Evolutionary conservation across 1,140 invertebrate genomes (phyloP), one percentile per base, ranked within the genome.

Genomic region (Diachasmimorpha longicaudata): DNA sequence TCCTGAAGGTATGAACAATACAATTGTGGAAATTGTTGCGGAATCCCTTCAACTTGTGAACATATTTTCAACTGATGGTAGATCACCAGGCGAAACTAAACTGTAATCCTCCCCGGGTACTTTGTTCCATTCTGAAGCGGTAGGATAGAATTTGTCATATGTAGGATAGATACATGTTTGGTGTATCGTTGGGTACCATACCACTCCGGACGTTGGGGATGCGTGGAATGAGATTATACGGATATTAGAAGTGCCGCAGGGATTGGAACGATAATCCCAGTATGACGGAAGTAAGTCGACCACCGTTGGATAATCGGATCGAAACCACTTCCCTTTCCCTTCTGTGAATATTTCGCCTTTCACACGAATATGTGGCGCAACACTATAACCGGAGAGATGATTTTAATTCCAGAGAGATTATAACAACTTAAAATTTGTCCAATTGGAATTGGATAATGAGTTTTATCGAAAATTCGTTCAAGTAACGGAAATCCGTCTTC

Each of bases 141-240:
- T 16, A 48, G 42, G 66, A 67, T 69, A 68, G 42, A 74, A 74
- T 74, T 74, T 68, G 72, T 74, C 72, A 74, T 74, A 25, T 68
- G 42, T 67, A 10, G 66, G 67, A 25, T 48, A 36, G 42, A 36
- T 42, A 66, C 37, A 44, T 25, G 55, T 66, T 74, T 48, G 42
- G 39, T 48, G 55, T 25, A 31, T 74, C 42, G 72, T 39, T 48
- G 71, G 39, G 66, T 67, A 23, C 11, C 16, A 11, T 46, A 63
- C 31, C 48, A 39, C 21, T 31, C 58, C 58, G 71, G 71, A 58
- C 58, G 52, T 74, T 42, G 21, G 69, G 37, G 37, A 67, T 74
- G 55, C 58, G 37, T 67, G 36, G 52, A 66, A 74, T 44, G 58
- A 74, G 72, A 74, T 74, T 74, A 73, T 66, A 74, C 52, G 37